These are phyloP conservation scores for Trichonephila clavata DNA, from an alignment of 1,140 invertebrate species.

Conservation along the genomic window DNA sequence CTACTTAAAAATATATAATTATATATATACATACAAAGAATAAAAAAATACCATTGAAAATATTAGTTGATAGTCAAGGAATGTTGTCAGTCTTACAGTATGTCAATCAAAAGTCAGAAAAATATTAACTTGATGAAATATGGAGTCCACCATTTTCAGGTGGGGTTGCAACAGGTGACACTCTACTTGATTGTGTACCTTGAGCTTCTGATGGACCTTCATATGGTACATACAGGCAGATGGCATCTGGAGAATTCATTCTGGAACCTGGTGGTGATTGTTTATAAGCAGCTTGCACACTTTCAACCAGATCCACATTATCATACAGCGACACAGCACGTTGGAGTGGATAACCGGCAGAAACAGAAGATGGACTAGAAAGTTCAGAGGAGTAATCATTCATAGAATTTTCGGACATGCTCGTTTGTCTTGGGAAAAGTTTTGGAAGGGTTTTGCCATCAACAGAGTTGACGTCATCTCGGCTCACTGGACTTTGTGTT, in stretches of 20 bases:
- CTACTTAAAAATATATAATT: constrained; percentile 62
- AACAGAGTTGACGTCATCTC: constrained; percentile 85
- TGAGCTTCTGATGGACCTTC: constrained; percentile 47
- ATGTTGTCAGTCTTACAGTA: constrained; percentile 46
- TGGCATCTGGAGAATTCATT: constrained; percentile 83
- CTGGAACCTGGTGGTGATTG: constrained; percentile 78
- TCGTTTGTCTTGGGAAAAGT: constrained; percentile 86
- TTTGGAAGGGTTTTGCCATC: constrained; percentile 84
- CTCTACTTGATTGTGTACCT: not conserved
- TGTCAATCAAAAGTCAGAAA: constrained; percentile 21
- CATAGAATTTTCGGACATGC: constrained; percentile 90
- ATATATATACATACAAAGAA: constrained; percentile 47
- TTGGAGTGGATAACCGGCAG: constrained; percentile 43
- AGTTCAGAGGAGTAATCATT: constrained; percentile 87
- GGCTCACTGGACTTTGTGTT: constrained; percentile 22
- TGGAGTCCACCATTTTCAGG: not conserved
- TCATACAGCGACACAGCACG: constrained; percentile 78
- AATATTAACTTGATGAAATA: constrained; percentile 10
- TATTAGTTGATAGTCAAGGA: constrained; percentile 66
- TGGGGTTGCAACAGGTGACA: not conserved
- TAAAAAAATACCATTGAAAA: constrained; percentile 61
- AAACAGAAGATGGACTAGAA: constrained; percentile 58
- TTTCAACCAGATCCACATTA: constrained; percentile 78
- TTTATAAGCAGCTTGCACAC: constrained; percentile 79
- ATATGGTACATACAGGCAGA: constrained; percentile 89